A percentile compares a stretch with the other conserved stretches of the same genome.
phyloP scores from a whole-genome alignment of 2,888 invertebrate species.

The Thalpophila matura region DNA sequence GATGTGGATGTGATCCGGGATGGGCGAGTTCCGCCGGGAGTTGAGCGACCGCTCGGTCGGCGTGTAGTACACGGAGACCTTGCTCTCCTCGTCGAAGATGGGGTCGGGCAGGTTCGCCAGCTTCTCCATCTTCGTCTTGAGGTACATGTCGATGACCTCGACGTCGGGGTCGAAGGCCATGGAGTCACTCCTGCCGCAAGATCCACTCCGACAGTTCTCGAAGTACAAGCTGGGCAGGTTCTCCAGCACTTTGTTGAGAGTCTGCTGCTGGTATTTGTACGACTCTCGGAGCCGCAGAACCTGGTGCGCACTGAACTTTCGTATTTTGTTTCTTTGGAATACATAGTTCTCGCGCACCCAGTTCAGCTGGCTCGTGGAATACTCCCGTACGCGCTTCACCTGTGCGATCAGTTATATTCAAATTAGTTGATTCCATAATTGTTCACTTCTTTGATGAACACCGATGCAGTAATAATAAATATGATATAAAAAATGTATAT shows the following conservation, averaged over 20 bases:
- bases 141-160: conserved; percentile 92
- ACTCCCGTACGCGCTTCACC: conserved; percentile 97
- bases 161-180: conserved; percentile 93
- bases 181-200: conserved; percentile 94
- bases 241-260: conserved; percentile 97
- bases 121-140: conserved; percentile 92
- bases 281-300: conserved; percentile 97
- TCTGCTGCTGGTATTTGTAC: conserved; percentile 98
- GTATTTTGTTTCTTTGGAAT: conserved; percentile 97
- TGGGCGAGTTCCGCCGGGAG: conserved; percentile 84
- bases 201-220: conserved; percentile 97
- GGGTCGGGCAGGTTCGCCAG: conserved; percentile 88
- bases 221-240: conserved; percentile 97
- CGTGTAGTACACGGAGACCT: conserved; percentile 95
- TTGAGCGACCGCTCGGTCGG: conserved; percentile 93
- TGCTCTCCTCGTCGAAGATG: conserved; percentile 92
- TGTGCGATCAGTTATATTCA: conserved; percentile 82
- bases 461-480: conserved; percentile 18
- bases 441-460: conserved; percentile 14
- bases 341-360: conserved; percentile 99
- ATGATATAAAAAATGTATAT: conserved; percentile 4
- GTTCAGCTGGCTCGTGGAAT: conserved; percentile 97
- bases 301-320: conserved; percentile 98
- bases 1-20: conserved; percentile 92
- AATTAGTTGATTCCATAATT: conserved; percentile 58